Evolutionary conservation across 2,797 vertebrate species (phyloP), one percentile per base, ranked within the genome.

Genomic region (Pipistrellus kuhlii): DNA sequence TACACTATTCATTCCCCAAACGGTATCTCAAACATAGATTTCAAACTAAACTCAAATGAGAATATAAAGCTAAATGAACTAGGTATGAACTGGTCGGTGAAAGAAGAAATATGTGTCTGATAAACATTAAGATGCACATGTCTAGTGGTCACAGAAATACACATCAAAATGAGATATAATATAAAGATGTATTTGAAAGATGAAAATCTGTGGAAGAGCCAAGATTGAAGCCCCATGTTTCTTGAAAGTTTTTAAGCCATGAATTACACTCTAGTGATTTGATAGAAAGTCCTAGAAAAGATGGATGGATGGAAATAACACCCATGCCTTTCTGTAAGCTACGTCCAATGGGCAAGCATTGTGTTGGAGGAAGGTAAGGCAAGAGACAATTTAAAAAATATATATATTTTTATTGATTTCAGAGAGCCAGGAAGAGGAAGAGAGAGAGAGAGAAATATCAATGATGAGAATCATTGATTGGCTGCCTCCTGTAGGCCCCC

Each of bases 21-120:
- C 17, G 86, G 2, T 48, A 75, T 82, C 5, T 86, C 38, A 73
- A 55, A 11, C 18, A 93, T 55, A 64, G 25, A 51, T 90, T 96
- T 83, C 38, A 92, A 80, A 86, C 62, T 86, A 57, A 96, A 73
- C 12, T 8, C 51, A 84, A 81, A 46, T 30, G 41, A 85, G 69
- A 87, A 87, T 20, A 46, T 21, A 38, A 38, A 95, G 13, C 10
- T 38, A n/a, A 72, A 55, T 59, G 59, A 55, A 46, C 17, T 27
- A 1, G 44, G 6, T 71, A 25, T 76, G 21, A 57, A 75, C 8
- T 46, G 48, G 3, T 86, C 46, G 30, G 32, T 87, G 51, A 95
- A 90, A 83, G 73, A 95, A 87, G 51, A 87, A 53, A 84, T 57
- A 3, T 17, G 38, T 76, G 13, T 81, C 41, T 88, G 62, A 68